Conservation (phyloP, 1,140 invertebrate species). For the Drosophila nannoptera region DNA sequence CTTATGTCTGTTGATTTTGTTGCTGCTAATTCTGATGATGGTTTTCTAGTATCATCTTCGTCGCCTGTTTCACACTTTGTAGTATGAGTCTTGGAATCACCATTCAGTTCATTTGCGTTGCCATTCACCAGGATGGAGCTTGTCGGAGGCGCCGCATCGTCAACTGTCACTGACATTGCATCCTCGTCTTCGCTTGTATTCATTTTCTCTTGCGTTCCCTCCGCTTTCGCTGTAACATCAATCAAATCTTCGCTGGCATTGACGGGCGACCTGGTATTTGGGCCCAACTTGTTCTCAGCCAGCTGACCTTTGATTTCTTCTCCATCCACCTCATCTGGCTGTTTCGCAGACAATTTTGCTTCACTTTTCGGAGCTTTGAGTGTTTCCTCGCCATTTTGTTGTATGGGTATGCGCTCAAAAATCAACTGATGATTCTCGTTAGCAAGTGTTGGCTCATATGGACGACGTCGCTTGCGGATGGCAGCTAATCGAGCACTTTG, state of each 20-base stretch:
- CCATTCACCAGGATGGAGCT: slow-evolving; percentile 39
- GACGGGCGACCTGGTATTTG: slow-evolving; percentile 17
- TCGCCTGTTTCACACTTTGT: slow-evolving; percentile 30
- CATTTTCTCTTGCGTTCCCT: slow-evolving; percentile 61
- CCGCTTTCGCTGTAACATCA: slow-evolving; percentile 11
- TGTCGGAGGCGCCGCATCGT: slow-evolving; percentile 16
- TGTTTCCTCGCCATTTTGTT: slow-evolving; percentile 63
- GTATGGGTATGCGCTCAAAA: slow-evolving; percentile 39
- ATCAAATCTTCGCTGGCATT: slow-evolving; percentile 26
- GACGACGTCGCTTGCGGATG: slow-evolving; percentile 82
- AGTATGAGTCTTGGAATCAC: slow-evolving; percentile 30
- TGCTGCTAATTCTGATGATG: neutral
- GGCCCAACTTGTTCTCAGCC: slow-evolving; percentile 19
- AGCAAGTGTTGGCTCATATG: slow-evolving; percentile 77
- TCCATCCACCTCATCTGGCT: slow-evolving; percentile 45
- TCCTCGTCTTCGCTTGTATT: slow-evolving; percentile 71
- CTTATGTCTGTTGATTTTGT: slow-evolving; percentile 39
- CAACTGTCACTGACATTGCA: slow-evolving; percentile 31
- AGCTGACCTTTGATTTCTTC: slow-evolving; percentile 44
- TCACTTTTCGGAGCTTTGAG: slow-evolving; percentile 47
- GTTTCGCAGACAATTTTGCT: slow-evolving; percentile 7
- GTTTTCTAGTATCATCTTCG: slow-evolving; percentile 2
- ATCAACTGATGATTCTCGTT: slow-evolving; percentile 48
- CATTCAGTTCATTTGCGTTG: slow-evolving; percentile 48
- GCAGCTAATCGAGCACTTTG: slow-evolving; percentile 73